Base-by-base conservation (phyloP, 2,888 invertebrate genomes). In the Drosophila prostipennis region DNA sequence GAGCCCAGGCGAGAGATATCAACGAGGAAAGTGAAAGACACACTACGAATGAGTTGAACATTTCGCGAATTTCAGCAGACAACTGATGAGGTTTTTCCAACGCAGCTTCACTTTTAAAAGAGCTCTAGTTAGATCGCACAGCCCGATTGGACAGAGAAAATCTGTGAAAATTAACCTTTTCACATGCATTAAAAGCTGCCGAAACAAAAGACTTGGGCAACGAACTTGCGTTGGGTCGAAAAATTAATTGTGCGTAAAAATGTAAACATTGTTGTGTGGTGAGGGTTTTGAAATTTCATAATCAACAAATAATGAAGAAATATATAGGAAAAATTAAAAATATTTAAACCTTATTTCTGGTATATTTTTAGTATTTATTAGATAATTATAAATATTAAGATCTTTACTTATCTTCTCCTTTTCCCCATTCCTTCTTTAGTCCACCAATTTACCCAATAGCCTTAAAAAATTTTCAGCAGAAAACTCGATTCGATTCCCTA, bases 201-300 rank as follows among this genome's bases (percentile, higher is more conserved):
- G 43, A 87, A 76, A 81, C 87, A 80, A 82, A 82, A 82, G 86
- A 82, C 88, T 82, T 85, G 37, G 63, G 78, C 86, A 82, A 82
- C 80, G 51, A 87, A 80, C 88, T 75, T 69, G 67, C 23, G 6
- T 14, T 10, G 8, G 40, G 2, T 26, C 19, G 14, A 14, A 36
- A 72, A 71, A 69, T 85, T 79, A 85, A 81, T 75, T 67, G 59
- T 43, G 80, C 80, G 57, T 82, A 59, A 76, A 55, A 71, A 61
- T 58, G 42, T 37, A 42, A 51, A 7, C 7, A 29, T 8, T 6
- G 6, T n/a, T 39, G 10, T 39, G 14, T 14, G 7, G 14, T 3
- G 6, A 4, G 32, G 10, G 29, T 42, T n/a, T 37, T 23, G 3
- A 5, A 6, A 7, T 53, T 53, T 19, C 37, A 32, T 39, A 46